Evolutionary conservation across 1,140 invertebrate species (phyloP).

Genomic region (Halictus rubicundus): DNA sequence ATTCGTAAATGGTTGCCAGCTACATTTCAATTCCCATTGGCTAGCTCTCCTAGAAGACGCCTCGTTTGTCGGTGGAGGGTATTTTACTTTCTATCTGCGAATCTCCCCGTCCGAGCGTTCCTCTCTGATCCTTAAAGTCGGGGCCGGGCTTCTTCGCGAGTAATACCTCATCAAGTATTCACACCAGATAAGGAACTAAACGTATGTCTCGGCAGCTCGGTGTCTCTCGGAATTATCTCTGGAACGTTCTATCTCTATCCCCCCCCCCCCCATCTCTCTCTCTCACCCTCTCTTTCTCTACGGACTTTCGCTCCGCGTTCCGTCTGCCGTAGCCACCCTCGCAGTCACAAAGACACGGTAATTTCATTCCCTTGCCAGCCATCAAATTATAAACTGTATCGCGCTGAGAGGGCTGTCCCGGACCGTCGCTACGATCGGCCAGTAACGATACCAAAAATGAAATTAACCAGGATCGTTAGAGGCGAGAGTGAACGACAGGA

Average conservation of each 20-base stretch:
- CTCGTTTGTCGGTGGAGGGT: background rate
- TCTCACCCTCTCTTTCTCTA: no score
- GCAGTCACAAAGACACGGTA: constrained; percentile 29
- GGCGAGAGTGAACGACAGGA: background rate
- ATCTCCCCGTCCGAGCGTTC: background rate
- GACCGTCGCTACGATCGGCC: constrained; percentile 27
- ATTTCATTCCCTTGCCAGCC: constrained; percentile 37
- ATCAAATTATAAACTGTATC: constrained; percentile 45
- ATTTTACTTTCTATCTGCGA: background rate
- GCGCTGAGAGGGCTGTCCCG: background rate
- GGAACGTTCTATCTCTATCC: background rate
- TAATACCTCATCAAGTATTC: constrained; percentile 35
- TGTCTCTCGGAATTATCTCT: constrained; percentile 28
- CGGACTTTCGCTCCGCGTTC: no score
- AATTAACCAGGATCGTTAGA: constrained; percentile 54
- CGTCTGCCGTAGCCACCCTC: background rate
- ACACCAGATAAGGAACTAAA: constrained; percentile 26
- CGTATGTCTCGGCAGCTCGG: constrained; percentile 4
- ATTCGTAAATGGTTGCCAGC: no score
- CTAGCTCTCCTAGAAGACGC: constrained; percentile 5
- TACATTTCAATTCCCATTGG: background rate
- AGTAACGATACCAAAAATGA: constrained; percentile 58
- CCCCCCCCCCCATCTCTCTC: no score
- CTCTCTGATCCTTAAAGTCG: background rate
- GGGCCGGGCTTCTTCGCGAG: background rate